Evolutionary conservation across 2,888 invertebrate species (phyloP), one percentile per base, ranked within the genome.

Genomic region (Melieria picta): DNA sequence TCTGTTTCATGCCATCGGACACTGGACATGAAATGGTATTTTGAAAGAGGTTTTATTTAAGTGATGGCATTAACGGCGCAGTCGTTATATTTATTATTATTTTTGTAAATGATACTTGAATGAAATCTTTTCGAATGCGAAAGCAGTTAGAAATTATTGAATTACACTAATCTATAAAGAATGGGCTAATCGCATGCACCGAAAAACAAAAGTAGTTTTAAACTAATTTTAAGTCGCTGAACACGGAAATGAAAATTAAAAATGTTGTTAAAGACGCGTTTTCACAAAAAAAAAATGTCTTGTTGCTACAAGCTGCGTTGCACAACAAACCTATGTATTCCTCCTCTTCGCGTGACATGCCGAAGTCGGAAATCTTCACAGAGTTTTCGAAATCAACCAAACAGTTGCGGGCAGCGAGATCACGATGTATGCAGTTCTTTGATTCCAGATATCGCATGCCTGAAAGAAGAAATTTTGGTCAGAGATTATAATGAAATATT

Each of bases 331-430:
- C 87, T 74, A 95, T 96, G 81, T 98, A 98, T 85, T 97, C 97
- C 85, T 97, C 96, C 84, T 98, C 98, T 86, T 98, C 97, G 46
- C 98, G 88, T 0, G 97, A 98, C 98, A 98, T 98, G 77, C 98
- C 98, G 88, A 98, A 98, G 88, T 98, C 98, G 0, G 98, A 97
- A 82, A 98, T 98, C 89, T 98, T 98, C 5, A 98, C 97, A 69
- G 91, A 92, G 80, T 94, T 93, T 79, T 94, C 93, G 81, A 93
- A 92, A 74, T 92, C 93, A 89, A 87, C 84, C 50, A 87, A 82
- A 78, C 98, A 98, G 89, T 98, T 98, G 79, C 98, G 89, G 0
- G 98, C 98, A 0, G 98, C 98, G 78, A 98, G 89, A 89, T 98
- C 98, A 74, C 98, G 90, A 86, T 98, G 98, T 83, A 98, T 98